Evolutionary conservation across 1,140 invertebrate species (phyloP), one percentile per base, ranked within the genome.

Genomic region (Drosophila mojavensis): DNA sequence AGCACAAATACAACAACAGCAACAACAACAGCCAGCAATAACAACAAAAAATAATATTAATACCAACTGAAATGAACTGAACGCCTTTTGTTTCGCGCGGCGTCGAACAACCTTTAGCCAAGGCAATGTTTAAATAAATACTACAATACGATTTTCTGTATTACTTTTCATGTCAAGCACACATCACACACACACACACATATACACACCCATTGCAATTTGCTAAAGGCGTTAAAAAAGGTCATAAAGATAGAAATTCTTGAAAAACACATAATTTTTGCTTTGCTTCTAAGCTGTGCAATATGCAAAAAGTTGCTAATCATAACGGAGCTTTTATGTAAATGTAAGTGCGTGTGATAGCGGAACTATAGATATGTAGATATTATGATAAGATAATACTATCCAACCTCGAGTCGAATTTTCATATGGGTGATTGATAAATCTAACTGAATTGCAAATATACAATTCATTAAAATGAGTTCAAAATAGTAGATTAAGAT

Each of bases 91-190:
- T 80, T 78, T 80, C 59, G 73, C 51, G 56, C 45, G 47, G 39
- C 33, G 36, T 30, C 58, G 28, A 36, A 33, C 79, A 84, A 75
- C 81, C 81, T 84, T 84, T 78, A 81, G 59, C 63, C 81, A 84
- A 84, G 81, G 81, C 81, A 69, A 81, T 68, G 77, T 74, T 85
- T 85, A 71, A 76, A 80, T 54, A 84, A 77, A 84, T 36, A 75
- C 74, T 70, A 79, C 81, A 71, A 80, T 70, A 53, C 78, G 69
- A 78, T 84, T 80, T 85, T 85, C 65, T 75, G 62, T 85, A 85
- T 68, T 78, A 75, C 58, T 62, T 76, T 67, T 73, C 54, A 61
- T 75, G 67, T 67, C 45, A 55, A 72, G 59, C 67, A 69, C 59
- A 69, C 59, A 30, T 4, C 28, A 30, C 28, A 30, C 1, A 30